Conservation (phyloP, 2,113 vertebrate species). For the Amazona vittata region DNA sequence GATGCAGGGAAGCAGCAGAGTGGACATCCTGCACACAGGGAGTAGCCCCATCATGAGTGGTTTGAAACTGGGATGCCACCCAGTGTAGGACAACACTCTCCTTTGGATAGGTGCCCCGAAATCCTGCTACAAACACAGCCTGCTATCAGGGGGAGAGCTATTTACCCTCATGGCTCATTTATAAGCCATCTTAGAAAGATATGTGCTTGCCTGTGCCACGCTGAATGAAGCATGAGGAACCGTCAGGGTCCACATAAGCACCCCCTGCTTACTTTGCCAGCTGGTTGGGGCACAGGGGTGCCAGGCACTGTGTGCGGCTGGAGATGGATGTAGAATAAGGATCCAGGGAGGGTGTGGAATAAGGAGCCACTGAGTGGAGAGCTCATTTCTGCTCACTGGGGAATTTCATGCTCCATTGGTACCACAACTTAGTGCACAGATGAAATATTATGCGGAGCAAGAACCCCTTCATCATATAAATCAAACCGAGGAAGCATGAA, state of each 20-base stretch:
- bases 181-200: not conserved
- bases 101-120: not conserved
- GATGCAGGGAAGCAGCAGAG: too few relatives aligned
- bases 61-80: not conserved
- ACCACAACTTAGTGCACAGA: not conserved
- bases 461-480: slow-evolving; percentile 22
- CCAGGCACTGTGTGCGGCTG: not conserved
- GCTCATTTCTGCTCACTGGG: not conserved
- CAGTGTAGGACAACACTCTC: accelerated
- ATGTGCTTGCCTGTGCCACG: accelerated
- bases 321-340: not conserved
- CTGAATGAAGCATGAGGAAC: not conserved
- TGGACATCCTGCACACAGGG: not conserved
- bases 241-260: not conserved
- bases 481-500: slow-evolving; percentile 27
- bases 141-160: not conserved
- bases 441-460: not conserved
- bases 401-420: slow-evolving; percentile 11
- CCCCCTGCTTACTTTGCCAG: not conserved
- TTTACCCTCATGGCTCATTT: not conserved
- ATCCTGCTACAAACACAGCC: not conserved
- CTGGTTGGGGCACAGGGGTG: not conserved
- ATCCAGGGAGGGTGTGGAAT: not conserved
- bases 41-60: not conserved
- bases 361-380: not conserved